Percentiles rank a stretch among this genome's conserved stretches.
Evolutionary conservation across 2,888 invertebrate genomes (phyloP).

Genomic region (Noctua comes): DNA sequence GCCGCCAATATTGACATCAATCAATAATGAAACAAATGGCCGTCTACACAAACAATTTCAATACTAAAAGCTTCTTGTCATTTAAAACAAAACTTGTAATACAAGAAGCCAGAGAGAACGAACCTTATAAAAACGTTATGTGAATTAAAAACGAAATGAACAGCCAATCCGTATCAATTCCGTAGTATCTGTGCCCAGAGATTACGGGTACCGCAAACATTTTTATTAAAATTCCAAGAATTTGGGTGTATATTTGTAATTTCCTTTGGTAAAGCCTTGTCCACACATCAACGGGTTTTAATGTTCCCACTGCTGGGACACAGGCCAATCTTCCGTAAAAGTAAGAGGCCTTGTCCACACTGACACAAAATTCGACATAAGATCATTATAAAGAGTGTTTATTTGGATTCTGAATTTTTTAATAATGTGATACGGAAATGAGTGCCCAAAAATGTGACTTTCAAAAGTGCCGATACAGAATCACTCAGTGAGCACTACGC

Average conservation of each 20-base stretch:
- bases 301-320: not conserved
- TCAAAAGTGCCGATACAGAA: not conserved
- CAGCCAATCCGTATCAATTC: constrained; percentile 49
- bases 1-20: not conserved
- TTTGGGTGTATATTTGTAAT: constrained; percentile 22
- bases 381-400: not conserved
- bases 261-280: constrained; percentile 27
- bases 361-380: not conserved
- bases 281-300: not conserved
- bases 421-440: constrained; percentile 2
- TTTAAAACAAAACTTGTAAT: constrained; percentile 33
- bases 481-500: not conserved
- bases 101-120: constrained; percentile 35
- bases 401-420: not conserved
- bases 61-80: not conserved
- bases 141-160: constrained; percentile 34
- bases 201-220: constrained; percentile 39
- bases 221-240: constrained; percentile 65
- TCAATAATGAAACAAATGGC: not conserved
- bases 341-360: not conserved
- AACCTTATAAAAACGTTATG: constrained; percentile 11
- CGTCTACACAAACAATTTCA: not conserved
- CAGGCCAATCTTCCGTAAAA: not conserved
- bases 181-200: constrained; percentile 32
- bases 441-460: not conserved